Percentiles rank a stretch among this genome's conserved stretches.
Conservation (phyloP, 1,140 invertebrate genomes). For the Condylostylus longicornis region DNA sequence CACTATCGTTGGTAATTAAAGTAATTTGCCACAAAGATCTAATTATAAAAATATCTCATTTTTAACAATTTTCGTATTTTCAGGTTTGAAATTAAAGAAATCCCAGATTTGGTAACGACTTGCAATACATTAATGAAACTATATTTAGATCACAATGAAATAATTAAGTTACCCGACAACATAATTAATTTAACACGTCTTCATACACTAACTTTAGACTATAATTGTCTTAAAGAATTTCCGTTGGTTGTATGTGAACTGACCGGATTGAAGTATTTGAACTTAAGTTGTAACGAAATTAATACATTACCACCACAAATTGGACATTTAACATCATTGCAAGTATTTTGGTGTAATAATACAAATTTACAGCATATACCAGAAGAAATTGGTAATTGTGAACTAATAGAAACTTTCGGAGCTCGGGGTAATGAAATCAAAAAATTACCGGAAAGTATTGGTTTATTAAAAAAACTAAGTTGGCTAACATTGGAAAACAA, state of each 20-base stretch:
- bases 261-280: conserved; percentile 55
- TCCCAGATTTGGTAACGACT: conserved; percentile 36
- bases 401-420: conserved; percentile 55
- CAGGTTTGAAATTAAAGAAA: conserved; percentile 39
- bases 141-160: conserved; percentile 42
- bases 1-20: too few species aligned
- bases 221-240: conserved; percentile 51
- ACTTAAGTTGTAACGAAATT: conserved; percentile 70
- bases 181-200: conserved; percentile 25
- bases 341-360: conserved; percentile 56
- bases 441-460: conserved; percentile 37
- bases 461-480: conserved; percentile 36
- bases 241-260: conserved; percentile 41
- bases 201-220: conserved; percentile 39
- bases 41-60: too few species aligned
- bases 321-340: conserved; percentile 52
- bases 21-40: too few species aligned
- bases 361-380: conserved; percentile 42
- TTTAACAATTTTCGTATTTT: too few species aligned
- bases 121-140: conserved; percentile 39
- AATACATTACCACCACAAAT: conserved; percentile 48
- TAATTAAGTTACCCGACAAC: conserved; percentile 29
- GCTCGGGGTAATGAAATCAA: conserved; percentile 42
- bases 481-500: conserved; percentile 46
- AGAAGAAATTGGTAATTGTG: conserved; percentile 49